Evolutionary conservation across 2,888 invertebrate genomes (phyloP), one percentile per base, ranked within the genome.

Genomic region (Chrysomela aeneicollis): DNA sequence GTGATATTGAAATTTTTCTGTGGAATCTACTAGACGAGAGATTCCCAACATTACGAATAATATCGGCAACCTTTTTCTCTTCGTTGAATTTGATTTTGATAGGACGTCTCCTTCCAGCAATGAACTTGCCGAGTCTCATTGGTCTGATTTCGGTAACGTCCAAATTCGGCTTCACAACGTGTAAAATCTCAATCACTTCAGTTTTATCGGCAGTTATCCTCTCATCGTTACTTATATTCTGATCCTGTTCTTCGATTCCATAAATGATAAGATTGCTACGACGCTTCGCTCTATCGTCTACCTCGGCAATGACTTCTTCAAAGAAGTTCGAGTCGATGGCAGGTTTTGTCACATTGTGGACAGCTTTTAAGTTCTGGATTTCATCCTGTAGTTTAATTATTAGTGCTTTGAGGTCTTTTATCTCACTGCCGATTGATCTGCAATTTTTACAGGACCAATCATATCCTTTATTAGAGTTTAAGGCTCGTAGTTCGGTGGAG

Each of bases 231-330:
- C 30, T 22, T n/a, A n/a, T 30, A 22, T n/a, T 21, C 17, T 51
- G 30, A 51, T 1, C 17, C 10, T 51, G 51, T 51, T 30, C 51
- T 22, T 51, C 26, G 15, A 51, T 26, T 26, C 22, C 51, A 51
- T 22, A 15, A 26, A 51, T 51, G 19, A 51, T 51, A 15, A 51
- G 51, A 51, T n/a, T 51, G 30, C n/a, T 26, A n/a, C n/a, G 51
- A 51, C 51, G 51, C 22, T 51, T 51, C 22, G 5, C 51, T 22
- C 30, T 51, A 15, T 51, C 22, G 22, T 30, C 51, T n/a, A 15
- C 30, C 30, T 51, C 51, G 17, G 22, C 51, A 15, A 51, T 22
- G 30, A 51, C 30, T 51, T 51, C 17, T 17, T 51, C 51, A 15
- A 22, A 35, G 35, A 35, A 35, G 35, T 35, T 35, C 35, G 35